phyloP scores from a whole-genome alignment of 1,140 invertebrate species.

The Orussus abietinus region DNA sequence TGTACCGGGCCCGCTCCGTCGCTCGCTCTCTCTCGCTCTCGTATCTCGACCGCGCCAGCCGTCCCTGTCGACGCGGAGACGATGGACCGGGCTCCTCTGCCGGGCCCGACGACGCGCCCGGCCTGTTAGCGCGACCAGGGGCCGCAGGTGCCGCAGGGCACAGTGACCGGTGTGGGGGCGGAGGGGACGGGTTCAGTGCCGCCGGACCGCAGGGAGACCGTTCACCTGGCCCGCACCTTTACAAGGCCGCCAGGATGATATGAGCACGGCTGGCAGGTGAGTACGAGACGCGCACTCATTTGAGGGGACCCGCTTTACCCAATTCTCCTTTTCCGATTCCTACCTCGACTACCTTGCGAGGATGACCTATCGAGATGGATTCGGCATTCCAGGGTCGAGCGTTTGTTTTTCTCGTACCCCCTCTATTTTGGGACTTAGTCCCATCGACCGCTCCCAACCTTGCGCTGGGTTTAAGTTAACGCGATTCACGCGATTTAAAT shows the following conservation, averaged over 20 bases:
- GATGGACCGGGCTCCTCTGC: not conserved
- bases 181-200: not conserved
- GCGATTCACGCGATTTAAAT: too few species aligned
- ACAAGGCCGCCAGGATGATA: slow-evolving; percentile 41
- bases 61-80: slow-evolving; percentile 15
- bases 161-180: not conserved
- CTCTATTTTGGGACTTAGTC: too few species aligned
- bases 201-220: not conserved
- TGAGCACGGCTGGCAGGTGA: slow-evolving; percentile 52
- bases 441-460: too few species aligned
- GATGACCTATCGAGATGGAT: too few species aligned
- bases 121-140: not conserved
- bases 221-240: not conserved
- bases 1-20: slow-evolving; percentile 5
- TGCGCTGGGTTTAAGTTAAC: too few species aligned
- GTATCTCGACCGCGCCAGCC: slow-evolving; percentile 10
- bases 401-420: too few species aligned
- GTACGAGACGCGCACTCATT: slow-evolving; percentile 20
- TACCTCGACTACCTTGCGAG: too few species aligned
- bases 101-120: not conserved
- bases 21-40: slow-evolving; percentile 10
- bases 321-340: too few species aligned
- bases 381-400: too few species aligned
- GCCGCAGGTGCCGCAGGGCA: not conserved
- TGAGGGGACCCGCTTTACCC: slow-evolving; percentile 2